Evolutionary conservation across 2,888 invertebrate species (phyloP).

Genomic region (Apocheima hispidaria): DNA sequence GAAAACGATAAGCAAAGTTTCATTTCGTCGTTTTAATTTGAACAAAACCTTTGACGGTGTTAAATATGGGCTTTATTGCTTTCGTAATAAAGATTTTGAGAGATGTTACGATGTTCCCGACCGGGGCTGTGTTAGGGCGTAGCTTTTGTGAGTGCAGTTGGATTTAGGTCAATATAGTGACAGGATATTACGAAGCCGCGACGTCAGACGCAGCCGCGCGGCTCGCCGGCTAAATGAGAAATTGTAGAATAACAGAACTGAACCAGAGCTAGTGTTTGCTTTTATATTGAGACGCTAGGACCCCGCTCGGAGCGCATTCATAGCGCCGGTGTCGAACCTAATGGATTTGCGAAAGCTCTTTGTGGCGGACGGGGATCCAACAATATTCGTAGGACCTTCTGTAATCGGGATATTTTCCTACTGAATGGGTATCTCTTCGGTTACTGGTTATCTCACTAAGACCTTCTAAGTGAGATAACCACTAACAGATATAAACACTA

Average conservation of each 20-base stretch:
- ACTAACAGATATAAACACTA: no score
- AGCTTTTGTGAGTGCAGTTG: slow-evolving; percentile 53
- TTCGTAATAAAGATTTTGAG: slow-evolving; percentile 76
- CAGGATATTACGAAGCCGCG: slow-evolving; percentile 83
- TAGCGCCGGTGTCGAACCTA: background rate
- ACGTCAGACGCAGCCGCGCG: slow-evolving; percentile 75
- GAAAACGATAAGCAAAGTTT: slow-evolving; percentile 69
- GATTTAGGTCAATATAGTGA: slow-evolving; percentile 71
- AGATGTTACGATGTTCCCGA: slow-evolving; percentile 59
- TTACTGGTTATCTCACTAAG: no score
- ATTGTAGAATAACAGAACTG: slow-evolving; percentile 63
- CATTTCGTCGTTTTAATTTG: slow-evolving; percentile 77
- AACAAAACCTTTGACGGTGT: slow-evolving; percentile 70
- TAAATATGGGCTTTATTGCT: slow-evolving; percentile 81
- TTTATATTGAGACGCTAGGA: slow-evolving; percentile 27
- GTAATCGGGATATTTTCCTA: background rate
- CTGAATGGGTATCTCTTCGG: no score
- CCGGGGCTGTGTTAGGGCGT: slow-evolving; percentile 45
- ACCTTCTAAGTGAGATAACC: no score
- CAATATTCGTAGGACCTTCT: background rate
- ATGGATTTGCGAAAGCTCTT: background rate
- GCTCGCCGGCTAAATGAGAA: slow-evolving; percentile 77
- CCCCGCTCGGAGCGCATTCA: background rate
- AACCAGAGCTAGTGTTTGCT: slow-evolving; percentile 24
- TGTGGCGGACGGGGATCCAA: background rate